phyloP scores from a whole-genome alignment of 2,113 vertebrate species.

The Clinocottus analis region DNA sequence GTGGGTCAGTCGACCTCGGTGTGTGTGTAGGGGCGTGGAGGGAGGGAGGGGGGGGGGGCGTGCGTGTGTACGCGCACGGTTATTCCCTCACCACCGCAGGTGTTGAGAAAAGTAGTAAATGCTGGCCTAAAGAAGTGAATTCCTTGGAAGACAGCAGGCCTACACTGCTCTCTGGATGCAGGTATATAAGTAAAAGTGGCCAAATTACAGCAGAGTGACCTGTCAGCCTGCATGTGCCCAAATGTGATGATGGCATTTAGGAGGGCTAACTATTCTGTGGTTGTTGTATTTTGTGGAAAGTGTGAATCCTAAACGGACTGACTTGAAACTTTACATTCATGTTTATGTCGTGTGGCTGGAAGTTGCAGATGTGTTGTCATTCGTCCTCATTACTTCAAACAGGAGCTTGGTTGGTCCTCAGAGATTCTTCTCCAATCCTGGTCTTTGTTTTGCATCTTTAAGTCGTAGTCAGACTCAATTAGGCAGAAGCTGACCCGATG shows the following conservation, averaged over 20 bases:
- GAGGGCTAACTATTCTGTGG: slow-evolving; percentile 22
- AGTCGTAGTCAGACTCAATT: neutral
- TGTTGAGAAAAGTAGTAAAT: slow-evolving; percentile 70
- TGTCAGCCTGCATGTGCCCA: slow-evolving; percentile 37
- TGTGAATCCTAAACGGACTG: neutral
- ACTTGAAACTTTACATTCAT: neutral
- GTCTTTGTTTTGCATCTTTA: neutral
- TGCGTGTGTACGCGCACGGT: slow-evolving; percentile 11
- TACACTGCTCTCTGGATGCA: slow-evolving; percentile 45
- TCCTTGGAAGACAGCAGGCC: slow-evolving; percentile 55
- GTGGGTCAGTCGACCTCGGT: slow-evolving; percentile 20
- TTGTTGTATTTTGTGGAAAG: slow-evolving; percentile 35
- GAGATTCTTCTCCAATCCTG: neutral
- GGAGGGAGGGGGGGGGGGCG: too few relatives aligned
- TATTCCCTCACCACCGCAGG: slow-evolving; percentile 64
- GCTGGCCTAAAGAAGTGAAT: slow-evolving; percentile 40
- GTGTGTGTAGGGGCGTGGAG: slow-evolving; percentile 2
- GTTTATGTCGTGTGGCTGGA: neutral
- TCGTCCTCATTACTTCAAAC: slow-evolving; percentile 1
- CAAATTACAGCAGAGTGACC: slow-evolving; percentile 62
- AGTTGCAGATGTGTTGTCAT: slow-evolving; percentile 37
- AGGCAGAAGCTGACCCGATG: neutral
- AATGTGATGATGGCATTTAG: slow-evolving; percentile 59
- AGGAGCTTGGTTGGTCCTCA: slow-evolving; percentile 15
- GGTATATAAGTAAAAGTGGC: slow-evolving; percentile 66